These are phyloP conservation scores for Nemotelus pantherinus DNA, from an alignment of 2,888 invertebrate species.

Conservation along the genomic window DNA sequence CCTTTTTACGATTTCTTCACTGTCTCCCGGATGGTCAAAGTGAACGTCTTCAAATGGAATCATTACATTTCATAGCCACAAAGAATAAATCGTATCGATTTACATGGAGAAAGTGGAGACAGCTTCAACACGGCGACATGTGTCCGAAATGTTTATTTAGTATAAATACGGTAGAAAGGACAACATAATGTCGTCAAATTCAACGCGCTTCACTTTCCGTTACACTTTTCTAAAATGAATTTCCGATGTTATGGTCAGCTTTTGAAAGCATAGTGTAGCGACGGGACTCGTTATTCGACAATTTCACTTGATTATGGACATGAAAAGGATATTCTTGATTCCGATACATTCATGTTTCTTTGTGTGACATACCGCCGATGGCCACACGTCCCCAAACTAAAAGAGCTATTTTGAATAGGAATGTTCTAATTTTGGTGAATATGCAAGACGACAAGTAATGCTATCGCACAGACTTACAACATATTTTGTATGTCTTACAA, in stretches of 20 bases:
- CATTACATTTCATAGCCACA: constrained; percentile 15
- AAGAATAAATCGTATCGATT: constrained; percentile 19
- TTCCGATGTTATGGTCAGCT: constrained; percentile 48
- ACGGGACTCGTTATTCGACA: not conserved
- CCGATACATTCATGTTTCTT: constrained; percentile 28
- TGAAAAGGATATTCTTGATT: constrained; percentile 20
- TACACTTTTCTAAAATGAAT: constrained; percentile 48
- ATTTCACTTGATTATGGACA: constrained; percentile 30
- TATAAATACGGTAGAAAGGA: constrained; percentile 43
- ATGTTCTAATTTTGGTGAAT: constrained; percentile 47
- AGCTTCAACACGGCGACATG: constrained; percentile 49
- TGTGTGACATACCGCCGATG: not conserved
- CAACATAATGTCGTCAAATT: constrained; percentile 25
- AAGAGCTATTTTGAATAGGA: constrained; percentile 48
- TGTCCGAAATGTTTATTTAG: constrained; percentile 50
- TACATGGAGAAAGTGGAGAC: constrained; percentile 7
- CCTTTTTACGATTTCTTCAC: constrained; percentile 40
- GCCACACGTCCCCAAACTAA: constrained; percentile 25
- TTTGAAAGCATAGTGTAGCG: not conserved
- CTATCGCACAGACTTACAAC: constrained; percentile 23
- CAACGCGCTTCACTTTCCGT: constrained; percentile 38
- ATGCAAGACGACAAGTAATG: constrained; percentile 35
- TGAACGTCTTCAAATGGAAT: not conserved
- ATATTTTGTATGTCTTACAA: constrained; percentile 34
- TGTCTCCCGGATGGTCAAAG: constrained; percentile 32